A percentile compares a stretch with the other conserved stretches of the same genome.
Evolutionary conservation across 1,140 invertebrate species (phyloP).

Genomic region (Chironomus tepperi): DNA sequence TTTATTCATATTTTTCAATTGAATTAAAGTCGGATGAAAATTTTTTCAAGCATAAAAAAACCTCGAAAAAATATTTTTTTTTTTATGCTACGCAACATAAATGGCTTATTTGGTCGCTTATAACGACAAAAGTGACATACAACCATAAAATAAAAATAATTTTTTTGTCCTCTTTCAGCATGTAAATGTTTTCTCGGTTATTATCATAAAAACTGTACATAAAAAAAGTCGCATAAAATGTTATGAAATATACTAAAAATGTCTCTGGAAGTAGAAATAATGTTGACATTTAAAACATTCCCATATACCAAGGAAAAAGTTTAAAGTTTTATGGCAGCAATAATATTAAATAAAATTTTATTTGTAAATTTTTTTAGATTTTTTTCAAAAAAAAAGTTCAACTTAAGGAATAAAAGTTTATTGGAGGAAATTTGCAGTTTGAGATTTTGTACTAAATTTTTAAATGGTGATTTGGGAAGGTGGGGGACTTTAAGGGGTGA

Average conservation of each 20-base stretch:
- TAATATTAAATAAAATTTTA: no score
- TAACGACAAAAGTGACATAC: slow-evolving; percentile 13
- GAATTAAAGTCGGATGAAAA: not conserved
- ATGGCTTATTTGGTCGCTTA: not conserved
- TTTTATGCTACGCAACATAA: not conserved
- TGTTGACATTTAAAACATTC: not conserved
- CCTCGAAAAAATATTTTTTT: not conserved
- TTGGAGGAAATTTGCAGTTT: no score
- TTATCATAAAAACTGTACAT: not conserved
- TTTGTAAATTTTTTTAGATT: no score
- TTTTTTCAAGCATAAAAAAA: not conserved
- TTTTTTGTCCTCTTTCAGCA: not conserved
- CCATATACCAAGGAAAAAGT: no score
- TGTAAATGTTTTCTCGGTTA: not conserved
- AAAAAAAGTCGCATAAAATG: not conserved
- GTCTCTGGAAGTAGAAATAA: not conserved
- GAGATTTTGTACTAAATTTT: no score
- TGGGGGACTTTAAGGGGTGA: no score
- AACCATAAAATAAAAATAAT: slow-evolving; percentile 15
- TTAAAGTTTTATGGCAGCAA: no score
- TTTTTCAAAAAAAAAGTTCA: no score
- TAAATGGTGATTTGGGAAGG: no score
- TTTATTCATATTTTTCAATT: not conserved
- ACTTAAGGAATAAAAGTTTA: no score
- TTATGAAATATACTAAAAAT: not conserved